Conservation (phyloP, 1,140 invertebrate genomes). For the Hesperophylax magnus region DNA sequence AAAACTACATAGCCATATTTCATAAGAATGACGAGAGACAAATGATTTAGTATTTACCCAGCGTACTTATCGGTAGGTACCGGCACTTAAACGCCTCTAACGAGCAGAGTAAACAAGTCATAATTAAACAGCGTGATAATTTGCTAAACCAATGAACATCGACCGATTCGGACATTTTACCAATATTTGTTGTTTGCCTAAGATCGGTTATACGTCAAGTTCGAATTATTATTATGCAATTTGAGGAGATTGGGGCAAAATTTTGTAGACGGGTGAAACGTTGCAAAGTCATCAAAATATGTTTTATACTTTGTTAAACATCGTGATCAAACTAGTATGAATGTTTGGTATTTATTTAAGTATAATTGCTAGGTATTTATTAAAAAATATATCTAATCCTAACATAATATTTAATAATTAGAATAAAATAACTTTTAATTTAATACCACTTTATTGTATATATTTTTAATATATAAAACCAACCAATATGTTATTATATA, state of each 20-base stretch:
- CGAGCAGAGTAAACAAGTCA: neutral
- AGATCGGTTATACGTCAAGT: neutral
- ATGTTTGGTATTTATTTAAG: neutral
- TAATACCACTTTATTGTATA: too few relatives aligned
- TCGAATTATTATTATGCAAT: conserved; percentile 11
- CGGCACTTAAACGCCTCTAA: conserved; percentile 13
- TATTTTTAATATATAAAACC: too few relatives aligned
- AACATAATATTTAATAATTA: too few relatives aligned
- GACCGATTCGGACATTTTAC: conserved; percentile 10
- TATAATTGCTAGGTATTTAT: too few relatives aligned
- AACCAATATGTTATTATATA: too few relatives aligned
- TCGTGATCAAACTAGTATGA: neutral
- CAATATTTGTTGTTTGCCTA: conserved; percentile 15
- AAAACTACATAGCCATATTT: too few relatives aligned
- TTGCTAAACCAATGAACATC: conserved; percentile 1
- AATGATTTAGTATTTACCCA: too few relatives aligned
- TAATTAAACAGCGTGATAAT: conserved; percentile 26
- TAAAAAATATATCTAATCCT: too few relatives aligned
- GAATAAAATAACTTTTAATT: too few relatives aligned
- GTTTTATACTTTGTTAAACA: neutral
- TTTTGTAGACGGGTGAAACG: neutral
- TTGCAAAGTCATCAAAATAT: neutral
- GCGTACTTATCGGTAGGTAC: neutral
- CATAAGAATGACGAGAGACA: too few relatives aligned
- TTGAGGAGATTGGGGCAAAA: neutral